Evolutionary conservation across 2,888 invertebrate genomes (phyloP).

Genomic region (Melieria crassipennis): DNA sequence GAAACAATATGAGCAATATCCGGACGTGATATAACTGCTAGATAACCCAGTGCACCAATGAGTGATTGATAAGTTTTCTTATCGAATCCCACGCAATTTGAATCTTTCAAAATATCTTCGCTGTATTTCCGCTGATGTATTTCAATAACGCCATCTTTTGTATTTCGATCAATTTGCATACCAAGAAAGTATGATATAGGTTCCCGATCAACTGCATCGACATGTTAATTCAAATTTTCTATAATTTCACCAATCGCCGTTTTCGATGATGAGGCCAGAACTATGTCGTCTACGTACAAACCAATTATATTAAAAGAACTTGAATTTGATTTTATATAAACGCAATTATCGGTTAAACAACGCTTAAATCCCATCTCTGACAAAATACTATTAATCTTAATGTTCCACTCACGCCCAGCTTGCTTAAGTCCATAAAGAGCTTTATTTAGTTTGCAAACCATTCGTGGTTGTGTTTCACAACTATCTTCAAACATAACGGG

Average conservation of each 20-base stretch:
- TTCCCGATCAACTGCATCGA: neutral
- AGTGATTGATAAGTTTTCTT: no score
- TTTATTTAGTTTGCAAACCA: conserved; percentile 29
- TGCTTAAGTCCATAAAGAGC: conserved; percentile 32
- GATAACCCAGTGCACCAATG: no score
- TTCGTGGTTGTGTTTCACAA: conserved; percentile 3
- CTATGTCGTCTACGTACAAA: conserved; percentile 25
- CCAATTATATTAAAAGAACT: conserved; percentile 14
- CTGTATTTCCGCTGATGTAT: conserved; percentile 4
- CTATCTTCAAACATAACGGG: conserved; percentile 36
- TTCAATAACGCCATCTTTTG: neutral
- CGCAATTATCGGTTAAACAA: conserved; percentile 35
- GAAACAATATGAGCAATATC: no score
- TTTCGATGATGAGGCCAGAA: neutral
- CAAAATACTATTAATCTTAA: conserved; percentile 21
- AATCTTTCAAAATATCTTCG: conserved; percentile 3
- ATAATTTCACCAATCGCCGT: neutral
- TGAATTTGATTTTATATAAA: conserved; percentile 20
- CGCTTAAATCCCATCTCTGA: conserved; percentile 16
- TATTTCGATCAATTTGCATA: conserved; percentile 17
- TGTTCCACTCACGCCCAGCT: conserved; percentile 23
- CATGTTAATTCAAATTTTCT: neutral
- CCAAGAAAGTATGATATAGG: conserved; percentile 17
- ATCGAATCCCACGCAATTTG: no score
- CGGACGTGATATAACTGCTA: no score